phyloP scores from a whole-genome alignment of 53 echinoderm and acorn worm genomes.

The Astropecten irregularis region DNA sequence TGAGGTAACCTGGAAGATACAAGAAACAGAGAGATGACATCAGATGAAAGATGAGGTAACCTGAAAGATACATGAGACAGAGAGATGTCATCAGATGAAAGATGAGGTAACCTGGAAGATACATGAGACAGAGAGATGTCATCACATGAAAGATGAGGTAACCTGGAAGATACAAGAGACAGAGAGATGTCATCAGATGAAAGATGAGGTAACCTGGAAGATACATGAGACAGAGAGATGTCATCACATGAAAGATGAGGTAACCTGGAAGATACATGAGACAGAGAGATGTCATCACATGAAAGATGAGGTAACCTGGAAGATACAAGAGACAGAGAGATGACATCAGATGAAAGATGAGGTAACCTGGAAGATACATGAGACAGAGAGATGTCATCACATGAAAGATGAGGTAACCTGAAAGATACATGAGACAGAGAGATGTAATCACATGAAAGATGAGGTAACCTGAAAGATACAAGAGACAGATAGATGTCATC shows the following conservation, averaged over 20 bases:
- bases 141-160: constrained; percentile 83
- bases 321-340: constrained; percentile 36
- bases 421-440: neutral
- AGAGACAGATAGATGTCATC: constrained; percentile 61
- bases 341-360: constrained; percentile 81
- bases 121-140: constrained; percentile 53
- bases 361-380: constrained; percentile 57
- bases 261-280: constrained; percentile 53
- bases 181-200: constrained; percentile 76
- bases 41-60: constrained; percentile 81
- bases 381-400: constrained; percentile 69
- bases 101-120: constrained; percentile 70
- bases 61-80: constrained; percentile 33
- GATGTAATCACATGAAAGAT: constrained; percentile 81
- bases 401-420: constrained; percentile 85
- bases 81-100: constrained; percentile 81
- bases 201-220: constrained; percentile 77
- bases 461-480: constrained; percentile 64
- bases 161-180: constrained; percentile 39
- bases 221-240: constrained; percentile 46
- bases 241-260: constrained; percentile 79
- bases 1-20: constrained; percentile 67
- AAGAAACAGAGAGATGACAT: constrained; percentile 62
- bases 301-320: constrained; percentile 79
- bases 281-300: constrained; percentile 74